Conservation (phyloP, 2,888 invertebrate species). For the Dryobotodes eremita region DNA sequence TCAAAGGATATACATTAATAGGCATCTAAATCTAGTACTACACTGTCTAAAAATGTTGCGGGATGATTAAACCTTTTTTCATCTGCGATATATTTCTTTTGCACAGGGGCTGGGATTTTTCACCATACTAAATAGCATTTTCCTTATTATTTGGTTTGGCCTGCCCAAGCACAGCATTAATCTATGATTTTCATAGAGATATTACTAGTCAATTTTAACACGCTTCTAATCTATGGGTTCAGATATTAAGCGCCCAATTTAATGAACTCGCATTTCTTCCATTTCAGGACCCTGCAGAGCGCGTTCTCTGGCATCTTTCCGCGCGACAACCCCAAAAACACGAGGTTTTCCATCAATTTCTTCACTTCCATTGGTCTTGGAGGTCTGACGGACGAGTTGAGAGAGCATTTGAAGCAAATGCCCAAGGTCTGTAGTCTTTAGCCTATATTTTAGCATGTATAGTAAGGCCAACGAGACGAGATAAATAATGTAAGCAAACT, state of each 20-base stretch:
- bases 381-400: conserved; percentile 97
- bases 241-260: conserved; percentile 53
- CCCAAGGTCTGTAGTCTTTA: conserved; percentile 89
- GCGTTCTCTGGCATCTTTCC: conserved; percentile 98
- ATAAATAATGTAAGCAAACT: too few species aligned
- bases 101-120: too few species aligned
- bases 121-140: too few species aligned
- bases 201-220: too few species aligned
- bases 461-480: background rate
- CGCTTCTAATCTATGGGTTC: background rate
- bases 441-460: background rate
- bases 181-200: background rate
- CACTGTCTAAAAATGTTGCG: too few species aligned
- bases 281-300: conserved; percentile 94
- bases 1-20: too few species aligned
- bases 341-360: conserved; percentile 99
- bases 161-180: background rate
- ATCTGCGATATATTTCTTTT: too few species aligned
- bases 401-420: conserved; percentile 96
- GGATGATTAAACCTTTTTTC: too few species aligned
- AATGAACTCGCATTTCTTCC: conserved; percentile 51
- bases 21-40: too few species aligned
- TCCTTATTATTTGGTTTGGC: background rate
- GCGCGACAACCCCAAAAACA: conserved; percentile 98
- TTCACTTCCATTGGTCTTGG: conserved; percentile 99